phyloP scores from a whole-genome alignment of 2,113 vertebrate species.

The Propithecus coquereli region DNA sequence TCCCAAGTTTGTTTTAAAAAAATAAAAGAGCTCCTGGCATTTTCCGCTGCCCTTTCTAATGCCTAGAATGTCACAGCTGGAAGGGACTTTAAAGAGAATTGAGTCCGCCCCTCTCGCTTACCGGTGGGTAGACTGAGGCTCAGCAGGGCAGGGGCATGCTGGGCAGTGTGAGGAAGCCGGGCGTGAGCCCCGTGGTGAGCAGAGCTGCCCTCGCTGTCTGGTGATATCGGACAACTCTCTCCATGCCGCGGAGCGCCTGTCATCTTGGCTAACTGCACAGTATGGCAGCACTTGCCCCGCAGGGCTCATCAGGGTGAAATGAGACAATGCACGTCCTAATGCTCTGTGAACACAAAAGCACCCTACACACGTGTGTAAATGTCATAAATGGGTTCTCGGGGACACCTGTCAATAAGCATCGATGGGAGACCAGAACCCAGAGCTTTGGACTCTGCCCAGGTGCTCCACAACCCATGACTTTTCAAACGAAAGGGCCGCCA shows the following conservation, averaged over 20 bases:
- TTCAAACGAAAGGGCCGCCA: neutral
- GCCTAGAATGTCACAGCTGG: neutral
- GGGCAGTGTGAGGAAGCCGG: neutral
- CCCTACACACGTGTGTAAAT: neutral
- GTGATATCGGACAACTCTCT: neutral
- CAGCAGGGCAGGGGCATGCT: neutral
- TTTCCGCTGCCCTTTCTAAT: neutral
- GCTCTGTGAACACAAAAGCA: neutral
- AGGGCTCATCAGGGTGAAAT: neutral
- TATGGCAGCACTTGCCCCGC: neutral
- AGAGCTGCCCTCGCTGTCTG: neutral
- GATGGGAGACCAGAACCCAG: neutral
- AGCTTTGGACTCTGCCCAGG: neutral
- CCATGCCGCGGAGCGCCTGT: neutral
- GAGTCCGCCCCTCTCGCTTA: neutral
- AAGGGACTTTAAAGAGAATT: neutral
- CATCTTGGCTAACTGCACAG: neutral
- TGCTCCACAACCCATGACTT: neutral
- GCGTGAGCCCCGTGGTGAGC: rapidly evolving
- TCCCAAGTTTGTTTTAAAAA: neutral
- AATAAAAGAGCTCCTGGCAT: neutral
- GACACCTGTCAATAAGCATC: neutral
- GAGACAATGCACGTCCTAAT: neutral
- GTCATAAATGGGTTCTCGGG: neutral
- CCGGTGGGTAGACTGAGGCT: neutral